Conservation (phyloP, 1,140 invertebrate species). For the Chelonus insularis region DNA sequence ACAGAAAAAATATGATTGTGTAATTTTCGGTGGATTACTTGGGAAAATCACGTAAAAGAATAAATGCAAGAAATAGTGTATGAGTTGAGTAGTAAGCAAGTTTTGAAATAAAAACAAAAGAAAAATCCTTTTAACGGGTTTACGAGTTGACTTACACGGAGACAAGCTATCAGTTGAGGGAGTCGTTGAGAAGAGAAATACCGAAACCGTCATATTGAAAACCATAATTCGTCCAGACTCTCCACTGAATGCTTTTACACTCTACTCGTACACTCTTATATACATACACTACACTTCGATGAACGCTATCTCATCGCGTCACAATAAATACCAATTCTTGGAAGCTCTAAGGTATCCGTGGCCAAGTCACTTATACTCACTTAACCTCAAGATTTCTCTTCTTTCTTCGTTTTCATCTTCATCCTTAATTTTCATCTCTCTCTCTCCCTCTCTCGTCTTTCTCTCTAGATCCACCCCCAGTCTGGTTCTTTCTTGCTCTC, state of each 20-base stretch:
- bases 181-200: constrained; percentile 11
- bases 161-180: constrained; percentile 42
- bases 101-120: constrained; percentile 2
- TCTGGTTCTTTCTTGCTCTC: constrained; percentile 20
- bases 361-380: constrained; percentile 52
- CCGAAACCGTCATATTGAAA: constrained; percentile 49
- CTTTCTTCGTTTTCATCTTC: background rate
- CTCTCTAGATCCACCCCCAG: constrained; percentile 25
- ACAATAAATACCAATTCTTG: constrained; percentile 61
- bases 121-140: constrained; percentile 52
- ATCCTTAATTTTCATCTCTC: constrained; percentile 14
- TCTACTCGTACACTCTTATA: constrained; percentile 1
- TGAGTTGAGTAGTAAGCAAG: constrained; percentile 8
- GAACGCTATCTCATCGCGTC: constrained; percentile 58
- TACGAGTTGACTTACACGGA: constrained; percentile 38
- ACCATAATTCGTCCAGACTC: constrained; percentile 55
- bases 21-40: no score
- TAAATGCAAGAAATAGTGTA: background rate
- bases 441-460: constrained; percentile 18
- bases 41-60: no score
- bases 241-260: constrained; percentile 4
- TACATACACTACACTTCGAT: constrained; percentile 21
- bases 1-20: no score
- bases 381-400: constrained; percentile 40
- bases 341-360: constrained; percentile 50